Evolutionary conservation across 2,888 invertebrate species (phyloP).

Genomic region (Volucella zonaria): DNA sequence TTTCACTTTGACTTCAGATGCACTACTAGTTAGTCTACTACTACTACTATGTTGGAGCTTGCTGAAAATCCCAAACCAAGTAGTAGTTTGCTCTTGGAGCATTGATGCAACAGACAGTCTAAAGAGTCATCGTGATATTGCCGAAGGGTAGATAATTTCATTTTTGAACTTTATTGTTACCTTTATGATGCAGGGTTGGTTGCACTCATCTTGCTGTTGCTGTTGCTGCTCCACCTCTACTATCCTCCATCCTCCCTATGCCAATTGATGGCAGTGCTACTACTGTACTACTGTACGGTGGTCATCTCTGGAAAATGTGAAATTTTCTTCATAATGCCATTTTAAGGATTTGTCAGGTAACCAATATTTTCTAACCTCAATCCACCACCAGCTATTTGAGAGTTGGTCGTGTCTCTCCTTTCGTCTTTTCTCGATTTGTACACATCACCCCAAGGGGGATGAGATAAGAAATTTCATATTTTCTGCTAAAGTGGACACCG

Average conservation of each 20-base stretch:
- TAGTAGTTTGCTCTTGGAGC: not conserved
- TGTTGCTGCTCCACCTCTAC: too few species aligned
- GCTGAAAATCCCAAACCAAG: not conserved
- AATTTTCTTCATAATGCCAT: constrained; percentile 72
- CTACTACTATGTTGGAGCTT: too few species aligned
- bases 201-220: constrained; percentile 52
- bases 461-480: constrained; percentile 73
- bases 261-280: not conserved
- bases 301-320: constrained; percentile 67
- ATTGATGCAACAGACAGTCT: constrained; percentile 73
- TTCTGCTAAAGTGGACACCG: constrained; percentile 71
- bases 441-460: constrained; percentile 46
- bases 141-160: constrained; percentile 72
- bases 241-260: not conserved
- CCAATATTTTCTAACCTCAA: constrained; percentile 74
- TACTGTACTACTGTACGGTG: not conserved
- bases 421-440: constrained; percentile 28
- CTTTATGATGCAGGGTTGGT: constrained; percentile 60
- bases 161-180: constrained; percentile 73
- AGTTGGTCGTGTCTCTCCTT: constrained; percentile 45
- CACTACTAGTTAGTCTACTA: constrained; percentile 53
- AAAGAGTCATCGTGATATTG: constrained; percentile 68
- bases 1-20: constrained; percentile 71
- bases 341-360: constrained; percentile 74
- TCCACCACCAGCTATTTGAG: constrained; percentile 25